Evolutionary conservation across 2,888 invertebrate genomes (phyloP).

Genomic region (Epirrhoe tristata): DNA sequence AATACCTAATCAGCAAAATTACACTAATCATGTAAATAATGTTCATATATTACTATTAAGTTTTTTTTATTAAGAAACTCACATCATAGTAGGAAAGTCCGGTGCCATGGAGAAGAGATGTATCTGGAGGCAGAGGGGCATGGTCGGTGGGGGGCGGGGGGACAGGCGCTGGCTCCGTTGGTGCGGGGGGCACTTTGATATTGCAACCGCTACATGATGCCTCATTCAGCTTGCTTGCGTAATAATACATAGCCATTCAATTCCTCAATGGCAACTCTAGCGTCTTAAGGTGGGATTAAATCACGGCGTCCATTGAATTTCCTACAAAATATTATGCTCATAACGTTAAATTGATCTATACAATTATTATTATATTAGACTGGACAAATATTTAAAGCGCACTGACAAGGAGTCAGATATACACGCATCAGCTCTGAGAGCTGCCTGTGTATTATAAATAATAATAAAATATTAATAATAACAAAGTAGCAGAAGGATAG

Average conservation of each 20-base stretch:
- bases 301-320: slow-evolving; percentile 58
- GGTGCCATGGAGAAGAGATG: slow-evolving; percentile 68
- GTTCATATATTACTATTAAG: too few species aligned
- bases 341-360: too few species aligned
- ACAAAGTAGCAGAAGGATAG: too few species aligned
- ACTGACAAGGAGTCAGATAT: too few species aligned
- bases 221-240: slow-evolving; percentile 88
- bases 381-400: too few species aligned
- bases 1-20: too few species aligned
- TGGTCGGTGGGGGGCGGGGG: slow-evolving; percentile 71
- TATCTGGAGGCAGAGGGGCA: slow-evolving; percentile 69
- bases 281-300: slow-evolving; percentile 56
- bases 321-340: slow-evolving; percentile 13
- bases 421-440: too few species aligned
- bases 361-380: too few species aligned
- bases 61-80: too few species aligned
- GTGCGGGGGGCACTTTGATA: slow-evolving; percentile 75
- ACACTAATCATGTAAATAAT: too few species aligned
- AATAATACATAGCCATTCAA: slow-evolving; percentile 89
- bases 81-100: slow-evolving; percentile 80
- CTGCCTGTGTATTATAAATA: too few species aligned
- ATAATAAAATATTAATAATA: too few species aligned
- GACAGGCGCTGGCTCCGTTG: slow-evolving; percentile 63
- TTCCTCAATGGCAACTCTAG: slow-evolving; percentile 60
- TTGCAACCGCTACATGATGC: slow-evolving; percentile 86